phyloP scores from a whole-genome alignment of 2,797 vertebrate species.

The Microctenopoma stevenorrisi region DNA sequence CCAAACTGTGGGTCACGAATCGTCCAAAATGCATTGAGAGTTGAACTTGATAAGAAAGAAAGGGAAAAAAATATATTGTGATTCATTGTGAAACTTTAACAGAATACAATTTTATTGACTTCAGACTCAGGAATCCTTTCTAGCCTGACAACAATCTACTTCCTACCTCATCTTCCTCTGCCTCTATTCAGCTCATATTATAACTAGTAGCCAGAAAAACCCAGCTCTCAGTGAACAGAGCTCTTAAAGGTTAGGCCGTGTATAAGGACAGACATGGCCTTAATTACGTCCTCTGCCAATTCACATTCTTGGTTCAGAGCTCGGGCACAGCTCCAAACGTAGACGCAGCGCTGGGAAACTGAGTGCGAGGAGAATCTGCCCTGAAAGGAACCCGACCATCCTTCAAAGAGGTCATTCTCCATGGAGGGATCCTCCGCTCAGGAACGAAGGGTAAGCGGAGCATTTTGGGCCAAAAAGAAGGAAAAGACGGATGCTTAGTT shows the following conservation, averaged over 20 bases:
- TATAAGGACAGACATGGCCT: constrained; percentile 73
- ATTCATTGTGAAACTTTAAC: neutral
- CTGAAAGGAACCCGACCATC: constrained; percentile 79
- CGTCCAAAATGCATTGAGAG: neutral
- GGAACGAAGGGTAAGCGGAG: constrained; percentile 57
- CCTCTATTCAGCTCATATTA: constrained; percentile 40
- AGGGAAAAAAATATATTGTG: too few species aligned
- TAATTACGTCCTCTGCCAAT: constrained; percentile 77
- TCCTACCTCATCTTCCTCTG: constrained; percentile 15
- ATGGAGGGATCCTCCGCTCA: constrained; percentile 67
- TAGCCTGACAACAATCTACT: constrained; percentile 12
- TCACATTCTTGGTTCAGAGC: constrained; percentile 70
- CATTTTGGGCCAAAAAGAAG: constrained; percentile 59
- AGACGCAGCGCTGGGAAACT: constrained; percentile 78
- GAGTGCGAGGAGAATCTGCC: constrained; percentile 79
- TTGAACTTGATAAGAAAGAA: neutral
- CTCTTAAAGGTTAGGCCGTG: constrained; percentile 66
- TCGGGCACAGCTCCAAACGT: constrained; percentile 67
- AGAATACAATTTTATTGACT: constrained; percentile 16
- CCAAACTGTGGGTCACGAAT: neutral
- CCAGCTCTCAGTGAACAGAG: constrained; percentile 40
- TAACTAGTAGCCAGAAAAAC: constrained; percentile 47
- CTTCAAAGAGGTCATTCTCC: constrained; percentile 80
- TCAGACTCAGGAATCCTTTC: constrained; percentile 13
- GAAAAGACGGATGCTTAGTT: constrained; percentile 66